Evolutionary conservation across 2,888 invertebrate genomes (phyloP).

Genomic region (Euzetes globulus): DNA sequence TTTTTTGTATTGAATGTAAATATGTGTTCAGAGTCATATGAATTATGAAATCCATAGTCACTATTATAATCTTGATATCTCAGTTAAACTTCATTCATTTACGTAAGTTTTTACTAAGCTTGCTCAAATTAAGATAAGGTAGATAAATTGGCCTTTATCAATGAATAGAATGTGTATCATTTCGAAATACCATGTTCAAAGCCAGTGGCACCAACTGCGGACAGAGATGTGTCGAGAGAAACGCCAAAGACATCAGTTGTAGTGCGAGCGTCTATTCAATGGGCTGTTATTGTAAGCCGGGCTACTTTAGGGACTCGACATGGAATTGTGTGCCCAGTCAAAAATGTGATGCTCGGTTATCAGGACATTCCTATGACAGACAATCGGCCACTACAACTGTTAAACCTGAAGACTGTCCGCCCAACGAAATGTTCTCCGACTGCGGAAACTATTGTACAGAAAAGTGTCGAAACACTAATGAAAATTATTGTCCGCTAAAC

Average conservation of each 20-base stretch:
- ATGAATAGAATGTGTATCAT: background rate
- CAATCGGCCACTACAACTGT: background rate
- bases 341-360: background rate
- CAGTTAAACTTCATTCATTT: too few relatives aligned
- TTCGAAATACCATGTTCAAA: background rate
- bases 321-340: background rate
- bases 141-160: background rate
- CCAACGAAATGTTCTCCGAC: background rate
- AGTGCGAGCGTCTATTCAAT: background rate
- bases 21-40: too few relatives aligned
- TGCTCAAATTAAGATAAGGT: too few relatives aligned
- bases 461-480: background rate
- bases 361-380: background rate
- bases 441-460: background rate
- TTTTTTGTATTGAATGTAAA: too few relatives aligned
- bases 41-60: too few relatives aligned
- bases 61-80: too few relatives aligned
- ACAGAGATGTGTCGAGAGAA: background rate
- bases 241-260: background rate
- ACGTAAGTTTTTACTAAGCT: too few relatives aligned
- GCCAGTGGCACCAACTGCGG: background rate
- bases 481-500: background rate
- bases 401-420: background rate
- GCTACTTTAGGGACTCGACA: background rate
- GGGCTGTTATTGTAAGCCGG: slow-evolving; percentile 2